Conservation (phyloP, 2,888 invertebrate genomes). For the Harpagoxenus sublaevis region DNA sequence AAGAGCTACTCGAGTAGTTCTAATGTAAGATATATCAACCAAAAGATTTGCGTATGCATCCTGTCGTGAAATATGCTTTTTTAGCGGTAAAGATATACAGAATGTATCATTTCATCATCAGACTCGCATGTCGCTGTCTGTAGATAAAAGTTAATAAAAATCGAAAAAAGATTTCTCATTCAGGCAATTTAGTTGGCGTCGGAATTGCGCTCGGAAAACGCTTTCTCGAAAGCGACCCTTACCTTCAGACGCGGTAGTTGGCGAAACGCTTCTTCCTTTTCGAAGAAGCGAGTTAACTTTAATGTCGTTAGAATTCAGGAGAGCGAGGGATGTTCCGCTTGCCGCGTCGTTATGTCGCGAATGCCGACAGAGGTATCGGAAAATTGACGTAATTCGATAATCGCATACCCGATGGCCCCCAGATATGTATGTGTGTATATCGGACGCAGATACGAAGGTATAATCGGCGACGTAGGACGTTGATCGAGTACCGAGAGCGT, state of each 20-base stretch:
- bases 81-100: neutral
- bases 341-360: constrained; percentile 2
- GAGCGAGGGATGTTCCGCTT: neutral
- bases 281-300: constrained; percentile 15
- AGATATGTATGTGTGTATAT: neutral
- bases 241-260: neutral
- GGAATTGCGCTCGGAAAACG: constrained; percentile 27
- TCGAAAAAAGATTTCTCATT: neutral
- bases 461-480: constrained; percentile 47
- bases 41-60: neutral
- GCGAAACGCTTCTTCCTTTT: neutral
- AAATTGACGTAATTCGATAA: constrained; percentile 56
- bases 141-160: neutral
- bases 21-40: neutral
- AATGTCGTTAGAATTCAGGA: constrained; percentile 35
- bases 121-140: no score
- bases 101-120: neutral
- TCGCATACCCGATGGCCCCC: constrained; percentile 5
- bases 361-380: neutral
- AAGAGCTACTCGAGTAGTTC: neutral
- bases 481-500: constrained; percentile 48
- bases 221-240: neutral
- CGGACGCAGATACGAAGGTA: neutral
- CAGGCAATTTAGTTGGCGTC: neutral
- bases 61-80: neutral